Percentiles rank a stretch among this genome's conserved stretches.
Conservation (phyloP, 2,797 vertebrate genomes). For the Pterois miles region DNA sequence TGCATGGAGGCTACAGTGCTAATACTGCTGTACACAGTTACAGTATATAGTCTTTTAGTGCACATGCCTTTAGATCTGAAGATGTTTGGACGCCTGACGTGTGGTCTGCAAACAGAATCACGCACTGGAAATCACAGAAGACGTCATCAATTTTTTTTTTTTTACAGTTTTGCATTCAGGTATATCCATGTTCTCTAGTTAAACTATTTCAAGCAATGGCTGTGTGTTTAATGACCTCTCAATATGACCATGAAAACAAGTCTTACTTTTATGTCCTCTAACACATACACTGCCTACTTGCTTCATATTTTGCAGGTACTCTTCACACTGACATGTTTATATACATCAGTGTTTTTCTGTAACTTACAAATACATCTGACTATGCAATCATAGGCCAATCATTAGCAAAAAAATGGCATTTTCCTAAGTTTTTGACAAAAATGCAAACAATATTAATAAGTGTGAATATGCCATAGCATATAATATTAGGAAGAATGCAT, state of each 20-base stretch:
- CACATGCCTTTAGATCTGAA: background rate
- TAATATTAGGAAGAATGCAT: background rate
- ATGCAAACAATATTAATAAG: background rate
- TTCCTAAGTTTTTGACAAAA: background rate
- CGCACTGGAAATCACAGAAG: background rate
- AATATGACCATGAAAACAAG: background rate
- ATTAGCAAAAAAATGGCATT: background rate
- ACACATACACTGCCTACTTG: background rate
- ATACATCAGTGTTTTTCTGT: background rate
- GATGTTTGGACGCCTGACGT: background rate
- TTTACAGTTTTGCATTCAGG: background rate
- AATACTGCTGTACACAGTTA: background rate
- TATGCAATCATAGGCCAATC: background rate
- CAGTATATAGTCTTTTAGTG: background rate
- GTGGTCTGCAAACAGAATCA: background rate
- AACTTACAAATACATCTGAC: background rate
- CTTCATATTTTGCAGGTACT: background rate
- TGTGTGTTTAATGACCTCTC: background rate
- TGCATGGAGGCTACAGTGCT: no score
- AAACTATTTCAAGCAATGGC: background rate
- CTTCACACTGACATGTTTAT: background rate
- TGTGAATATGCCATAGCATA: background rate
- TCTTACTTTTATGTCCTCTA: background rate
- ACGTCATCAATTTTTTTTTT: background rate
- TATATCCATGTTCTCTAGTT: background rate